Evolutionary conservation across 2,888 invertebrate genomes (phyloP).

Genomic region (Cabera pusaria): DNA sequence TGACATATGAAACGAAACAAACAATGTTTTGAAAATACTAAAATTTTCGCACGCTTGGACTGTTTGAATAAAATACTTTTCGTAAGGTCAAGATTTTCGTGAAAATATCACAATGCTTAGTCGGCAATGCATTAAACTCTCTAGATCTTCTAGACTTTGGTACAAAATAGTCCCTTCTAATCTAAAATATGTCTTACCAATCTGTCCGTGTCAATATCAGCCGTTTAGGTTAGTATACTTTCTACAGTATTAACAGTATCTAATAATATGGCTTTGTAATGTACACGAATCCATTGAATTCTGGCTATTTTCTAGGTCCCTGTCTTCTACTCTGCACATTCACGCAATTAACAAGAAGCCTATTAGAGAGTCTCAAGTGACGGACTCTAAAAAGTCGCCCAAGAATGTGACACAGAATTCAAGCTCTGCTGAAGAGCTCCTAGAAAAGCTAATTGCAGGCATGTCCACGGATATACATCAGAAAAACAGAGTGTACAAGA

Average conservation of each 20-base stretch:
- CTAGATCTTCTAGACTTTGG: constrained; percentile 43
- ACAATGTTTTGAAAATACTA: too few relatives aligned
- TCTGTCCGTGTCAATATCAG: constrained; percentile 23
- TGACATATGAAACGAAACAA: too few relatives aligned
- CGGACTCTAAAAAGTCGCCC: too few relatives aligned
- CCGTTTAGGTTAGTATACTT: constrained; percentile 42
- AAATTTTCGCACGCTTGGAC: too few relatives aligned
- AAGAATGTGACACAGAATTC: neutral
- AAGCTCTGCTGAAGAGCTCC: constrained; percentile 50
- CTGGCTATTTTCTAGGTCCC: constrained; percentile 8
- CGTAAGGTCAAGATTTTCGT: too few relatives aligned
- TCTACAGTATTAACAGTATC: too few relatives aligned
- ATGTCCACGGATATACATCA: constrained; percentile 67
- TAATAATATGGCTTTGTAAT: too few relatives aligned
- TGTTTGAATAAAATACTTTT: too few relatives aligned
- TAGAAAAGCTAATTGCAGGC: constrained; percentile 64
- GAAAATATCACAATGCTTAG: constrained; percentile 56
- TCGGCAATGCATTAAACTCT: constrained; percentile 53
- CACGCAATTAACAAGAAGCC: constrained; percentile 3
- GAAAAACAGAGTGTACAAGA: constrained; percentile 73
- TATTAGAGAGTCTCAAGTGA: too few relatives aligned
- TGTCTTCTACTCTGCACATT: constrained; percentile 2
- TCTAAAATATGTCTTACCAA: constrained; percentile 31
- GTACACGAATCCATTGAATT: too few relatives aligned
- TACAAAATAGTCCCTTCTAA: constrained; percentile 34